Conservation (phyloP, 2,888 invertebrate species). For the Mycalesis mineus region DNA sequence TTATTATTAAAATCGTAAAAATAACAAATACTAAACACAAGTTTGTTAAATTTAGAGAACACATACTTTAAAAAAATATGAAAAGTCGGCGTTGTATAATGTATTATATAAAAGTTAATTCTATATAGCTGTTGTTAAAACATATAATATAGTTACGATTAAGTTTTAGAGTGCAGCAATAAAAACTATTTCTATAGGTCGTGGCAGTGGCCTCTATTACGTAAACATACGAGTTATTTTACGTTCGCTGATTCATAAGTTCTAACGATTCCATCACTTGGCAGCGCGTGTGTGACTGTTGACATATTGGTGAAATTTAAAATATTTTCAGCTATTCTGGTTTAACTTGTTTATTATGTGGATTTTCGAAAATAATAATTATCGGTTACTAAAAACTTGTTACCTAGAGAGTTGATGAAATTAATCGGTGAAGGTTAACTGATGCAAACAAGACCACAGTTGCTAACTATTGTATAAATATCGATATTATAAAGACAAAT, state of each 20-base stretch:
- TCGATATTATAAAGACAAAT: background rate
- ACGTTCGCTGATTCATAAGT: conserved; percentile 12
- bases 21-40: too few species aligned
- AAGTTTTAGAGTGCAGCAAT: conserved; percentile 1
- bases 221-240: conserved; percentile 15
- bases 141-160: background rate
- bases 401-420: background rate
- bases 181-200: conserved; percentile 10
- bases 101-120: too few species aligned
- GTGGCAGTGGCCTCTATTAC: conserved; percentile 14
- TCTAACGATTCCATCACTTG: conserved; percentile 13
- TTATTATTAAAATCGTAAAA: too few species aligned
- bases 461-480: background rate
- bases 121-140: background rate
- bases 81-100: too few species aligned
- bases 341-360: too few species aligned
- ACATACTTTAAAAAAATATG: too few species aligned
- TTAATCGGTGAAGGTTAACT: background rate
- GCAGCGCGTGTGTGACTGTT: conserved; percentile 4
- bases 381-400: too few species aligned
- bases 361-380: too few species aligned
- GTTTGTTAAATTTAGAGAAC: too few species aligned
- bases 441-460: background rate
- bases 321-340: too few species aligned
- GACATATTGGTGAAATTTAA: background rate